Base-by-base conservation (phyloP, 2,113 vertebrate species). In the Tympanuchus pallidicinctus region DNA sequence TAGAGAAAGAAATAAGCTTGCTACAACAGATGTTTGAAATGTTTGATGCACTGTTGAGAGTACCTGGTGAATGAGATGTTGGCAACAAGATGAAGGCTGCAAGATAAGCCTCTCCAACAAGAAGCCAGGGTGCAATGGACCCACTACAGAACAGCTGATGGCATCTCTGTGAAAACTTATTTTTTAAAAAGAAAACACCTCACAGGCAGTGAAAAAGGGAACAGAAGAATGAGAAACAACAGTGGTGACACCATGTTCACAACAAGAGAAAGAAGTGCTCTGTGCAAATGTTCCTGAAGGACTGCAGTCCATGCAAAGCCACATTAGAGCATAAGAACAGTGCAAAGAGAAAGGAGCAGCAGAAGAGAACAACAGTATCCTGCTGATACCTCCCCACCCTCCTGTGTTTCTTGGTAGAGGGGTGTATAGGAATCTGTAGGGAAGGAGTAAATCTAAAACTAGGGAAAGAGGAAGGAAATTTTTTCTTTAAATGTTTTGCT, bases 291-390 rank as follows among this genome's bases (percentile, higher is more conserved):
- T 11, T 76, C 38, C 13, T 73, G 40, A 80, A 80, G 22, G 72
- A 30, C 21, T 73, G 22, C 13, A 60, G 22, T 6, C 7, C 18
- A 30, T 56, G 18, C 21, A 42, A 10, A 73, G 17, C 43, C 18
- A 91, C 72, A 34, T 4, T 13, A 50, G 19, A 79, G 30, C 36
- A 82, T 30, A 72, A 22, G 5, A 17, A 67, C 82, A 59, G 34
- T 20, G 7, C 17, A n/a, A 73, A 11, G 6, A 71, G 20, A 24
- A 72, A 69, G n/a, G 11, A 78, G 13, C 0, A 0, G 5, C 17
- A 70, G 43, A 38, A 19, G 11, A 48, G 30, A 75, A 21, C 4
- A 12, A 14, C 8, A 8, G 3, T 67, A 10, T 34, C 25, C 30
- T 25, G 27, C 28, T 34, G 21, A 19, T 21, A 63, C 67, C 3